Conservation (phyloP, 35 echinoderm and acorn worm genomes). For the Patiria miniata region DNA sequence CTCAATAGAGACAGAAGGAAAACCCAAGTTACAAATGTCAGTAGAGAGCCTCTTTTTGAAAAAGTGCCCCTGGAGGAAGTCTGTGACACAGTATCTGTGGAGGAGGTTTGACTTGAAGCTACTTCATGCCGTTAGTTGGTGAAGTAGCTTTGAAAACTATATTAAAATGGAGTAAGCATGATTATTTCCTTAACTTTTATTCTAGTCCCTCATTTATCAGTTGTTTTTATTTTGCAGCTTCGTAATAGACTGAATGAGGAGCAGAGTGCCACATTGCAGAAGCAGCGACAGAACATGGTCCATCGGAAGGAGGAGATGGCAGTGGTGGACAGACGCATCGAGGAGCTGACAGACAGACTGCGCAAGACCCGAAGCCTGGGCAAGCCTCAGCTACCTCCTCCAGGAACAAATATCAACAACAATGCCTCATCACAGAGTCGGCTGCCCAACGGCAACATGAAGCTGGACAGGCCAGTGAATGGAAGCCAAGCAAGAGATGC, state of each 20-base stretch:
- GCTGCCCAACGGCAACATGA: constrained; percentile 47
- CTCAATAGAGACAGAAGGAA: too few species aligned
- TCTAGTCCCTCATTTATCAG: neutral
- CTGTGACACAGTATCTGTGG: too few species aligned
- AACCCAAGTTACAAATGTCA: too few species aligned
- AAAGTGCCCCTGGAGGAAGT: too few species aligned
- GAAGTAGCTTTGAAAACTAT: too few species aligned
- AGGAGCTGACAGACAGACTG: constrained; percentile 81
- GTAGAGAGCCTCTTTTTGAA: too few species aligned
- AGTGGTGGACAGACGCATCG: constrained; percentile 86
- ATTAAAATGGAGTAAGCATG: too few species aligned
- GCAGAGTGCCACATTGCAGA: constrained; percentile 80
- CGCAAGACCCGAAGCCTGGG: constrained; percentile 57
- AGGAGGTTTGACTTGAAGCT: too few species aligned
- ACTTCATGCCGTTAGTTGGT: too few species aligned
- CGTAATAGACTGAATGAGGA: constrained; percentile 95
- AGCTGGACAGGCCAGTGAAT: neutral
- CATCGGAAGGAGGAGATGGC: constrained; percentile 68
- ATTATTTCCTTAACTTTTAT: neutral
- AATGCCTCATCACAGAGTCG: constrained; percentile 36
- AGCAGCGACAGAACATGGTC: constrained; percentile 51
- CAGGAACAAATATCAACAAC: constrained; percentile 61
- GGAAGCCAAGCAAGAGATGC: neutral
- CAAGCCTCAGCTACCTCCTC: constrained; percentile 37
- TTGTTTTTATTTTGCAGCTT: constrained; percentile 60